Evolutionary conservation across 1,140 invertebrate species (phyloP), one percentile per base, ranked within the genome.

Genomic region (Drosophila parabipectinata): DNA sequence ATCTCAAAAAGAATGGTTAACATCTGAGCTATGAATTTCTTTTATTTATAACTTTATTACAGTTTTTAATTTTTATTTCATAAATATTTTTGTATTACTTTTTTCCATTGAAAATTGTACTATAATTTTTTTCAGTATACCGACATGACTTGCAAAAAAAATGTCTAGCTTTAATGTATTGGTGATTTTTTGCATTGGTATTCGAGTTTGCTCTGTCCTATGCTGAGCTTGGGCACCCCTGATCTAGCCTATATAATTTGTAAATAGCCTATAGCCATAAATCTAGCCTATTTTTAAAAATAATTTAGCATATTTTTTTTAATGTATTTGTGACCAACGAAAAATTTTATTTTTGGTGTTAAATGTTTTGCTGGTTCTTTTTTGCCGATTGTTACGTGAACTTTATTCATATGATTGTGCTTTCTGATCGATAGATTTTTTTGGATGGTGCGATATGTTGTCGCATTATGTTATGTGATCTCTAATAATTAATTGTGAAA

Each of bases 381-480:
- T 57, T 57, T 57, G 41, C 41, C 55, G 55, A 57, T 57, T 57
- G 55, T 57, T 57, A 47, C 44, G 55, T 47, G 55, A 57, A 57
- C 41, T 57, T 57, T 45, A 57, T 57, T 21, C 55, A 47, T 47
- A 57, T 57, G 55, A 57, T 57, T 39, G 39, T 57, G 44, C 26
- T 47, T 57, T 47, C 41, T 57, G 26, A 47, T 57, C 55, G 41
- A 57, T 57, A 24, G 44, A 5, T 39, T 32, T 57, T 57, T 32
- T 57, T 45, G 55, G 55, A 45, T 57, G 39, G 39, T 57, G 55
- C 37, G 18, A 44, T 55, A 55, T 55, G 37, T 55, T 55, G 24
- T 55, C 53, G 37, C 37, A 55, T 55, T 55, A 44, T 41, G 15
- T 47, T 47, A 47, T 47, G 44, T 47, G 14, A 47, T 24, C 44